Percentiles rank a stretch among this genome's conserved stretches.
These are phyloP conservation scores for Aegypius monachus DNA, from an alignment of 2,113 vertebrate genomes.

Conservation along the genomic window DNA sequence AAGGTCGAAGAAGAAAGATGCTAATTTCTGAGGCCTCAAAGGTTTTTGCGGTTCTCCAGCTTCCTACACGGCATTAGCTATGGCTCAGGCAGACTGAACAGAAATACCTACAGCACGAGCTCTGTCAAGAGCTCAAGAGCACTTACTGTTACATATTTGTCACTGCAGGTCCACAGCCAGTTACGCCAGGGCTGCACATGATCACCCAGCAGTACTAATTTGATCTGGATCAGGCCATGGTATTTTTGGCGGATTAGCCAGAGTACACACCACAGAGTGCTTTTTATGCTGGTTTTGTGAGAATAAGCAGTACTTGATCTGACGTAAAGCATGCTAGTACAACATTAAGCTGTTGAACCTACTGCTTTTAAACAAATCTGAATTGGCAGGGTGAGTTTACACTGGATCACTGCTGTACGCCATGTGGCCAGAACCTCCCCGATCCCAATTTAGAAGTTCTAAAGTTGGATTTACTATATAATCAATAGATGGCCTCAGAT, in stretches of 20 bases:
- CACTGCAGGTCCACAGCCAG: not conserved
- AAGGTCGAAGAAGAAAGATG: not conserved
- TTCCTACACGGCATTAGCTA: not conserved
- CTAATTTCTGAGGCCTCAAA: not conserved
- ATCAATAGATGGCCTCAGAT: not conserved
- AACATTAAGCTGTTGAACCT: not conserved
- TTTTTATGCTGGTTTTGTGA: not conserved
- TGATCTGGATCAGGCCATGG: not conserved
- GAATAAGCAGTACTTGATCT: not conserved
- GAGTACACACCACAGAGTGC: not conserved
- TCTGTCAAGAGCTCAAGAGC: not conserved
- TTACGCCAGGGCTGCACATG: fast-evolving
- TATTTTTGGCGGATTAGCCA: not conserved
- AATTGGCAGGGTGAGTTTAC: not conserved
- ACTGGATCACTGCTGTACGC: not conserved
- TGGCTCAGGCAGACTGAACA: not conserved
- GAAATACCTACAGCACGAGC: not conserved
- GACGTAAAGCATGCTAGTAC: not conserved
- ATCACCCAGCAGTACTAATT: not conserved
- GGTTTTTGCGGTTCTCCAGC: not conserved
- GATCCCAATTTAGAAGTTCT: not conserved
- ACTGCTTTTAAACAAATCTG: not conserved
- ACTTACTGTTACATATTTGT: not conserved
- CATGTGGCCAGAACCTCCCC: not conserved
- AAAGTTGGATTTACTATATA: not conserved